phyloP scores from a whole-genome alignment of 2,888 invertebrate species.

The Thymelicus lineola region DNA sequence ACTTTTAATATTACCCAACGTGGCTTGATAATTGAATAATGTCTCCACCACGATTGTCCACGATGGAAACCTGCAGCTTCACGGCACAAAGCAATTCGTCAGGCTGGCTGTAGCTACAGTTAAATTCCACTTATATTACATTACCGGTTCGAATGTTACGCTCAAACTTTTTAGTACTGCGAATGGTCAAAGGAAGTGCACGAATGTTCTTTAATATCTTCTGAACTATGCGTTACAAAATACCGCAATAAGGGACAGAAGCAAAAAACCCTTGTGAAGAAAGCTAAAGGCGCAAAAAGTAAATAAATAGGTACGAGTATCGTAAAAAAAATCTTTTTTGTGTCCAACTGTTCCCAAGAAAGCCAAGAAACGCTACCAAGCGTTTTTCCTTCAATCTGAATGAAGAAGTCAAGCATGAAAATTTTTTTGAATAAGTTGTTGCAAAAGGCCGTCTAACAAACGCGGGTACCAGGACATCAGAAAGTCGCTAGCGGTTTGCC shows the following conservation, averaged over 20 bases:
- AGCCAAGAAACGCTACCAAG: neutral
- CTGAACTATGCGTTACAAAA: too few relatives aligned
- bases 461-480: slow-evolving; percentile 63
- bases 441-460: slow-evolving; percentile 39
- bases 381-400: slow-evolving; percentile 7
- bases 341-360: neutral
- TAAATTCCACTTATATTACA: neutral
- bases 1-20: slow-evolving; percentile 9
- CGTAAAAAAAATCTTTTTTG: neutral
- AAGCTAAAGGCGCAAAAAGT: too few relatives aligned
- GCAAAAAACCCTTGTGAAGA: too few relatives aligned
- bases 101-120: slow-evolving; percentile 45
- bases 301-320: neutral
- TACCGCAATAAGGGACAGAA: too few relatives aligned
- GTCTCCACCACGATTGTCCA: slow-evolving; percentile 11
- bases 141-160: neutral
- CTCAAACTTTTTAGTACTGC: neutral
- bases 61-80: slow-evolving; percentile 26
- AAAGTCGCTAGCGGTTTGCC: slow-evolving; percentile 58
- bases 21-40: slow-evolving; percentile 27
- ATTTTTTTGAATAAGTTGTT: slow-evolving; percentile 34
- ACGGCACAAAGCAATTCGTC: slow-evolving; percentile 47
- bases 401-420: slow-evolving; percentile 27
- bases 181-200: too few relatives aligned
- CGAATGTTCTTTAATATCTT: too few relatives aligned